Evolutionary conservation across 2,113 vertebrate genomes (phyloP).

Genomic region (Barbus barbus): DNA sequence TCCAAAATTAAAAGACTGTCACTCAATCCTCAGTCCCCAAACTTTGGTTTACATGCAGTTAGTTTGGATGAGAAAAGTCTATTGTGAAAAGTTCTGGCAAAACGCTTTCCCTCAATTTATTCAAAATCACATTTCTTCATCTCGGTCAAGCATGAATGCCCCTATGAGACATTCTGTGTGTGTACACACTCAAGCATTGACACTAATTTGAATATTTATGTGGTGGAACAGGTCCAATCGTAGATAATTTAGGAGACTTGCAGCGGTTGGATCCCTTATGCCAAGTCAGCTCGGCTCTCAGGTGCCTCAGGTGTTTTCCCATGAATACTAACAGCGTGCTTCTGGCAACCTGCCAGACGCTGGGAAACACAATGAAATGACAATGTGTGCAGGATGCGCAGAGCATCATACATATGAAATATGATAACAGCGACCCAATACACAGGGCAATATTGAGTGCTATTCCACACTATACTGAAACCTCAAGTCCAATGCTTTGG

Average conservation of each 20-base stretch:
- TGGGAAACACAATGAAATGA: constrained; percentile 25
- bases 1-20: not conserved
- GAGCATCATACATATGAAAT: constrained; percentile 8
- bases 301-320: constrained; percentile 43
- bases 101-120: constrained; percentile 25
- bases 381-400: constrained; percentile 9
- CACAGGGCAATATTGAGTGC: not conserved
- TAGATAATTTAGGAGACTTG: constrained; percentile 46
- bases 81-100: constrained; percentile 28
- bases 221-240: constrained; percentile 62
- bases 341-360: constrained; percentile 25
- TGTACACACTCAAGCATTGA: constrained; percentile 69
- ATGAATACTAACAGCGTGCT: constrained; percentile 6
- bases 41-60: not conserved
- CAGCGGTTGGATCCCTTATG: constrained; percentile 8
- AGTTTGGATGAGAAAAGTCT: not conserved
- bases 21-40: constrained; percentile 9
- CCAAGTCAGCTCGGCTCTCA: constrained; percentile 39
- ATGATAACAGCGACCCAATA: not conserved
- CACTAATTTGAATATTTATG: constrained; percentile 74
- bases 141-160: constrained; percentile 65
- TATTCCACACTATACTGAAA: not conserved
- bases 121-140: constrained; percentile 20
- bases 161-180: constrained; percentile 69
- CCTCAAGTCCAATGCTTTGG: constrained; percentile 11